Evolutionary conservation across 2,888 invertebrate genomes (phyloP).

Genomic region (Leptogaster cylindrica): DNA sequence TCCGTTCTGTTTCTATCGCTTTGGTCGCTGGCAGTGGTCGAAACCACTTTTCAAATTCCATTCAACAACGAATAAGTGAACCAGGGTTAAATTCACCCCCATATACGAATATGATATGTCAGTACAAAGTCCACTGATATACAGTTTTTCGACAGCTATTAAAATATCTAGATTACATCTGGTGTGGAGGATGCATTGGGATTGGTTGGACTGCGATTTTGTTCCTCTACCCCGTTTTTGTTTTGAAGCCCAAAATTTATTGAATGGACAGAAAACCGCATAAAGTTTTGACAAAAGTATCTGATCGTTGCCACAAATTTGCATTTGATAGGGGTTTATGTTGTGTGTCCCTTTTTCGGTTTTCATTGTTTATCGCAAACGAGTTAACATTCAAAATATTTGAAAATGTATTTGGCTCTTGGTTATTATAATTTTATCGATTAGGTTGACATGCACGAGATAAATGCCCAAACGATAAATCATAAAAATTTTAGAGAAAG

Average conservation of each 20-base stretch:
- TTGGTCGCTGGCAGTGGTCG: too few species aligned
- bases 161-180: constrained; percentile 20
- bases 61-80: too few species aligned
- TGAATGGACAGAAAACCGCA: constrained; percentile 15
- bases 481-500: too few species aligned
- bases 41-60: too few species aligned
- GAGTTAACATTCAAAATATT: constrained; percentile 33
- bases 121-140: neutral
- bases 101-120: too few species aligned
- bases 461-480: constrained; percentile 24
- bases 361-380: constrained; percentile 18
- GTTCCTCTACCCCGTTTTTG: neutral
- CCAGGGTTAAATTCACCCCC: too few species aligned
- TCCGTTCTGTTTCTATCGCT: too few species aligned
- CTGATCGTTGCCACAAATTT: constrained; percentile 32
- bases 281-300: constrained; percentile 37
- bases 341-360: constrained; percentile 14
- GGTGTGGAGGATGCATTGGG: neutral
- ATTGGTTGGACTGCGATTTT: neutral
- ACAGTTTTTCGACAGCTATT: constrained; percentile 26
- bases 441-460: constrained; percentile 36
- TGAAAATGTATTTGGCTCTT: constrained; percentile 28
- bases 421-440: constrained; percentile 40
- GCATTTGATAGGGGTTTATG: constrained; percentile 35
- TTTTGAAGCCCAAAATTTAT: constrained; percentile 28